Conservation (phyloP, 2,797 vertebrate genomes). For the Avahi laniger region DNA sequence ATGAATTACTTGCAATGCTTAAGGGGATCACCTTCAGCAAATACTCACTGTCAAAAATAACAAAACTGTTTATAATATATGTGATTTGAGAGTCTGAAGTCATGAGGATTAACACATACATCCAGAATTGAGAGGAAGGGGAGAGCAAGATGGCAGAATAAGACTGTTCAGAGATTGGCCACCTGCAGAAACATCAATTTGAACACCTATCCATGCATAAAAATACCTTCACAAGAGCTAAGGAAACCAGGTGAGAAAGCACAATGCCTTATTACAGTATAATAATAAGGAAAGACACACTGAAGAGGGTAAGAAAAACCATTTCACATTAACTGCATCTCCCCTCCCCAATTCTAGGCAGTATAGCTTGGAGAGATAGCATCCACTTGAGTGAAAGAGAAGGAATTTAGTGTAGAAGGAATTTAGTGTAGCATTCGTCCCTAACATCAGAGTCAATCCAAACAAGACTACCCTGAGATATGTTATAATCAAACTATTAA, state of each 20-base stretch:
- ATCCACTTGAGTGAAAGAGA: not conserved
- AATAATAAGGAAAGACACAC: not conserved
- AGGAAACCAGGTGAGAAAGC: not conserved
- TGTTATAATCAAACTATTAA: not conserved
- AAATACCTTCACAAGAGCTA: not conserved
- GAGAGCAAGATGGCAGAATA: not conserved
- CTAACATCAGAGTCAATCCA: not conserved
- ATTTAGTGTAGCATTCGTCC: not conserved
- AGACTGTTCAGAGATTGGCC: not conserved
- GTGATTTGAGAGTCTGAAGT: not conserved
- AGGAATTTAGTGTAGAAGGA: not conserved
- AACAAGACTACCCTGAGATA: not conserved
- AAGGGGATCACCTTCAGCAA: not conserved
- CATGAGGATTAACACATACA: accelerated
- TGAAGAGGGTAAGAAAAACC: not conserved
- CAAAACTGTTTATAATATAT: not conserved
- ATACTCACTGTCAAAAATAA: not conserved
- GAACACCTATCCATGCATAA: not conserved
- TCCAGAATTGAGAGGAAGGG: not conserved
- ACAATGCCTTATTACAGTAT: not conserved
- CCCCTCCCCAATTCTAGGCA: not conserved
- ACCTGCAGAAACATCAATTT: not conserved
- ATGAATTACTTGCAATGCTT: not conserved
- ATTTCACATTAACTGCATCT: not conserved
- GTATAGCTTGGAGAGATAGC: not conserved